Conservation (phyloP, 2,797 vertebrate genomes). For the Mus minutoides region DNA sequence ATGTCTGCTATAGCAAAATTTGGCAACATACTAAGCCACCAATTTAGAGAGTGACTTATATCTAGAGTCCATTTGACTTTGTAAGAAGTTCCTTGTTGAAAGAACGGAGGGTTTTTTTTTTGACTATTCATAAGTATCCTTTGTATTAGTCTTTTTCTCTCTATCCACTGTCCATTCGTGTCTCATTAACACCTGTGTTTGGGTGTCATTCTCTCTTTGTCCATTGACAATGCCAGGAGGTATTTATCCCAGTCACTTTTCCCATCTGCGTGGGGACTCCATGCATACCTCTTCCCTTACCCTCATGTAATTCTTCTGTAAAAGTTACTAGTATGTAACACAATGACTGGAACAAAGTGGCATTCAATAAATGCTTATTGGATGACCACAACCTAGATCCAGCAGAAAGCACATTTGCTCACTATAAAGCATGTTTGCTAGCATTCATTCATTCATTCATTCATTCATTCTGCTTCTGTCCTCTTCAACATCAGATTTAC, state of each 20-base stretch:
- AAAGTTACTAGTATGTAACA: neutral
- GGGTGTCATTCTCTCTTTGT: neutral
- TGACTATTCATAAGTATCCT: neutral
- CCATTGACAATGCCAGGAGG: fast-evolving
- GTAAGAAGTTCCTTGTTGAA: neutral
- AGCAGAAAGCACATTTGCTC: neutral
- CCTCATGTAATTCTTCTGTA: neutral
- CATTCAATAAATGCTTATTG: constrained; percentile 14
- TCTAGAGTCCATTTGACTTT: constrained; percentile 2
- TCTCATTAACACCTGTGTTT: neutral
- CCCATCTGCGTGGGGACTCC: neutral
- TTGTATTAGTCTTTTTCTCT: neutral
- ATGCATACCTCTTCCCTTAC: neutral
- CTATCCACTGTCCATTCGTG: neutral
- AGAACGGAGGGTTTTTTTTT: neutral
- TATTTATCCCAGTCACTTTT: neutral
- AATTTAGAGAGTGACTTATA: constrained; percentile 30
- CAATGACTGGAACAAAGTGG: neutral
- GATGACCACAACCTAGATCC: neutral
- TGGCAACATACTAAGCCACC: neutral
- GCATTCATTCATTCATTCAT: neutral
- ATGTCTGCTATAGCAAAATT: neutral
- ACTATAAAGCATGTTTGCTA: neutral
- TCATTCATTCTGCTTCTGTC: neutral
- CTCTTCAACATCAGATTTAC: constrained; percentile 12